phyloP scores from a whole-genome alignment of 1,140 invertebrate genomes.

The Penaeus indicus region DNA sequence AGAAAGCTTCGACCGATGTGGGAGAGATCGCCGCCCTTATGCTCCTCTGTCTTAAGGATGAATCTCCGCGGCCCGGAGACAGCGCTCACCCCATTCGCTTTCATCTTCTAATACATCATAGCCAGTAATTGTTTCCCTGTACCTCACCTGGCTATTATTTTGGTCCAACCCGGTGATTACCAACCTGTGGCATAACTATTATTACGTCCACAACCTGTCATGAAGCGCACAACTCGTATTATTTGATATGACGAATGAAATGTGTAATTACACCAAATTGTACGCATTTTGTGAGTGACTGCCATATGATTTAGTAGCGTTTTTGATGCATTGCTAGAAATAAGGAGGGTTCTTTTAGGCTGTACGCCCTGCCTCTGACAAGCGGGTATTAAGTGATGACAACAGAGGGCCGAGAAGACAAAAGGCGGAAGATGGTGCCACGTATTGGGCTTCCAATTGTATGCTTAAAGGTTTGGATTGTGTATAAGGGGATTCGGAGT shows the following conservation, averaged over 20 bases:
- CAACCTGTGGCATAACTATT: conserved; percentile 44
- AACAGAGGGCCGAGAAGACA: conserved; percentile 2
- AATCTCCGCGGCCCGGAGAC: not conserved
- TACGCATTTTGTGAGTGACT: conserved; percentile 60
- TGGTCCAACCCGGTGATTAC: conserved; percentile 44
- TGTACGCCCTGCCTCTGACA: conserved; percentile 32
- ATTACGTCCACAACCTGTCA: conserved; percentile 58
- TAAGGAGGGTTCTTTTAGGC: conserved; percentile 50
- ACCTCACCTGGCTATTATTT: conserved; percentile 51
- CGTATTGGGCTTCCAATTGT: too few species aligned
- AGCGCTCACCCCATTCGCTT: not conserved
- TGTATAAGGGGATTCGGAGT: too few species aligned
- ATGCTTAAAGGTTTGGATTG: too few species aligned
- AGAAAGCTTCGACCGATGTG: not conserved
- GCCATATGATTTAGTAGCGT: conserved; percentile 52
- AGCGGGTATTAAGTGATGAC: conserved; percentile 33
- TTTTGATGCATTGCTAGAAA: conserved; percentile 56
- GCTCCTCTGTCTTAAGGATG: not conserved
- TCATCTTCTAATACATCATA: conserved; percentile 56
- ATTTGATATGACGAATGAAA: conserved; percentile 64
- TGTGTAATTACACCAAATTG: conserved; percentile 63
- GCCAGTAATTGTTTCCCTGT: conserved; percentile 52
- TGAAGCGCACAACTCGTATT: conserved; percentile 56
- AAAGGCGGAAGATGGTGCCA: too few species aligned
- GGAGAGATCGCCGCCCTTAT: not conserved